Conservation (phyloP, 2,113 vertebrate species). For the Zosterops lateralis region DNA sequence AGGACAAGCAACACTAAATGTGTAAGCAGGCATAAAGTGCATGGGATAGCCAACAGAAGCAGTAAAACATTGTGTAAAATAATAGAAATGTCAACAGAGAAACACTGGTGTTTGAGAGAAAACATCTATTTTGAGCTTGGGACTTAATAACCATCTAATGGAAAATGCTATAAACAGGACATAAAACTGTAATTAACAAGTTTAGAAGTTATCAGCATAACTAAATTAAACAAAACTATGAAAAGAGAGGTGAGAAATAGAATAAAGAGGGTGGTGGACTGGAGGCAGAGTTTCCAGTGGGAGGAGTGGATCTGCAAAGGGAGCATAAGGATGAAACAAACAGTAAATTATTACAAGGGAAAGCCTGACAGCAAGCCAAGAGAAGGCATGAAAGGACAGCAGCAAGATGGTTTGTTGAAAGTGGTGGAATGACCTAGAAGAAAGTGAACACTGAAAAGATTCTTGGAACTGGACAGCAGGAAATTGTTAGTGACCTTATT, state of each 20-base stretch:
- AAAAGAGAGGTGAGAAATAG: neutral
- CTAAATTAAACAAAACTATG: neutral
- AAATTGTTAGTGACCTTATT: slow-evolving; percentile 40
- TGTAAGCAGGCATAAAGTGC: neutral
- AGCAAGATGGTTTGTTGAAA: neutral
- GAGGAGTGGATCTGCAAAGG: neutral
- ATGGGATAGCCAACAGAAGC: neutral
- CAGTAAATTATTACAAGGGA: neutral
- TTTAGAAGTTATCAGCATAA: neutral
- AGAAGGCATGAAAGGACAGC: neutral
- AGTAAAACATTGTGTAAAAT: neutral
- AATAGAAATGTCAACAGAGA: neutral
- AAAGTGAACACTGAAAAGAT: slow-evolving; percentile 18
- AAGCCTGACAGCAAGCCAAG: slow-evolving; percentile 1
- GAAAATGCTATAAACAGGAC: neutral
- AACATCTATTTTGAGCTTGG: neutral
- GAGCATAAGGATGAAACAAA: neutral
- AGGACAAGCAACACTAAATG: neutral
- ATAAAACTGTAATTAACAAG: neutral
- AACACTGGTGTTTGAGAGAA: neutral
- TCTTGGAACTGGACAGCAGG: neutral
- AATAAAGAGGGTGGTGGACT: neutral
- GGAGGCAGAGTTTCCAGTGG: neutral
- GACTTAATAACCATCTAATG: neutral
- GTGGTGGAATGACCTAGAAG: slow-evolving; percentile 35